phyloP scores from a whole-genome alignment of 1,140 invertebrate genomes.

The Platyura marginata region DNA sequence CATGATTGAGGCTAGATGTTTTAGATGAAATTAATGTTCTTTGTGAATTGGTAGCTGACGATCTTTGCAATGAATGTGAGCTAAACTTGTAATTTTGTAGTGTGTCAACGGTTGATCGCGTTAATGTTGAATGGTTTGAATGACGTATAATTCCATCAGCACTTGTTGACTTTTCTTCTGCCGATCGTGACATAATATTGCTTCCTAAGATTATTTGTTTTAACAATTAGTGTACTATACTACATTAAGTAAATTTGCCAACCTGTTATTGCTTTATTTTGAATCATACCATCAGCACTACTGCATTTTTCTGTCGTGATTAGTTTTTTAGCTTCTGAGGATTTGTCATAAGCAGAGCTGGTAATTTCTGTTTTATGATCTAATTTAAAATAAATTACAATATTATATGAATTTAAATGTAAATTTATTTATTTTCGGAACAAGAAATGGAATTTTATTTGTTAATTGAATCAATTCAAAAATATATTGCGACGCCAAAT shows the following conservation, averaged over 20 bases:
- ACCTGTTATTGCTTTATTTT: constrained; percentile 10
- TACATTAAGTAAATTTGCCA: too few species aligned
- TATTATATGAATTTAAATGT: too few species aligned
- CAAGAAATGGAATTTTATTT: too few species aligned
- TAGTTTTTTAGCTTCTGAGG: constrained; percentile 19
- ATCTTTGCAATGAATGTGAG: constrained; percentile 33
- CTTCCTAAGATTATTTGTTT: too few species aligned
- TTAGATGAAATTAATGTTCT: constrained; percentile 11
- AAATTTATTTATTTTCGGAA: too few species aligned
- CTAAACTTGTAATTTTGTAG: constrained; percentile 27
- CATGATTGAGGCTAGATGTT: constrained; percentile 22
- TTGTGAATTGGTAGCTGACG: constrained; percentile 5
- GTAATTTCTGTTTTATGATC: too few species aligned
- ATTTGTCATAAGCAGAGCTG: too few species aligned
- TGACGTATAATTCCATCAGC: constrained; percentile 28
- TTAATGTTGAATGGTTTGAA: constrained; percentile 17
- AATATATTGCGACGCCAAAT: too few species aligned
- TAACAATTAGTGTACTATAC: too few species aligned
- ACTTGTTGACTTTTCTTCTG: constrained; percentile 25
- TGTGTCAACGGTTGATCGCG: constrained; percentile 14
- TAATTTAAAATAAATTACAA: too few species aligned
- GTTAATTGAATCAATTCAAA: too few species aligned
- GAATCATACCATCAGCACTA: constrained; percentile 40
- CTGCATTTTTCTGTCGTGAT: constrained; percentile 31
- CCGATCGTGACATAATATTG: constrained; percentile 12